Base-by-base conservation (phyloP, 2,113 vertebrate genomes). In the Albula glossodonta region DNA sequence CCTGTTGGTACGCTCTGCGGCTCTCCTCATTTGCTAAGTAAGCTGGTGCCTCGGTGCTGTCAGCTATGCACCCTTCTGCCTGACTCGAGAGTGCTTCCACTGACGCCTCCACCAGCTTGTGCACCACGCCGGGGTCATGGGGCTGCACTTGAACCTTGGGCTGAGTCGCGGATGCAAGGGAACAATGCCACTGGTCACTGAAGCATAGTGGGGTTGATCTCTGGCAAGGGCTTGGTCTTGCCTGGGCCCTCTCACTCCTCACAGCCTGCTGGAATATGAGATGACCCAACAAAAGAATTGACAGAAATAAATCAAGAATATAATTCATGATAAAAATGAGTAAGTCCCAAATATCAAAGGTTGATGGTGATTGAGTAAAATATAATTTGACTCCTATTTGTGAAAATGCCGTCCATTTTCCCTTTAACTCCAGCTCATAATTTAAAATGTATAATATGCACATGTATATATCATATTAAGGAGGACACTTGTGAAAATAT, bases 1-100 rank as follows among this genome's bases (percentile, higher is more conserved):
- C 94, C 93, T 93, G 91, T 86, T 92, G 80, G 87, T 95, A 94
- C 80, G 88, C 89, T 86, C 88, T 92, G 78, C 90, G 90, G 88
- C 93, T 94, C 86, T 94, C 91, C 70, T 85, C 88, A 84, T 93
- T 88, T 25, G 77, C 48, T 53, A 92, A 78, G 53, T 85, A 88
- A 53, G 78, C 85, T 49, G 89, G 90, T 50, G 87, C 89, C 80
- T 91, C 88, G 78, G 80, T 84, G 82, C 31, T 48, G 11, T 88
- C 77, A 0, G 78, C 78, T 9, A 56, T 41, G 12, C 22, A 79
- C 63, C 51, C 74, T 80, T 49, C 90, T 89, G 87, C 89, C 60
- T 90, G 90, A n/a, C 88, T 91, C 90, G 90, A 93, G 57, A 94
- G 89, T 51, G 88, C 88, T 63, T 94, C 92, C 48, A 94, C 89